Evolutionary conservation across 2,888 invertebrate species (phyloP).

Genomic region (Drosophila yooni): DNA sequence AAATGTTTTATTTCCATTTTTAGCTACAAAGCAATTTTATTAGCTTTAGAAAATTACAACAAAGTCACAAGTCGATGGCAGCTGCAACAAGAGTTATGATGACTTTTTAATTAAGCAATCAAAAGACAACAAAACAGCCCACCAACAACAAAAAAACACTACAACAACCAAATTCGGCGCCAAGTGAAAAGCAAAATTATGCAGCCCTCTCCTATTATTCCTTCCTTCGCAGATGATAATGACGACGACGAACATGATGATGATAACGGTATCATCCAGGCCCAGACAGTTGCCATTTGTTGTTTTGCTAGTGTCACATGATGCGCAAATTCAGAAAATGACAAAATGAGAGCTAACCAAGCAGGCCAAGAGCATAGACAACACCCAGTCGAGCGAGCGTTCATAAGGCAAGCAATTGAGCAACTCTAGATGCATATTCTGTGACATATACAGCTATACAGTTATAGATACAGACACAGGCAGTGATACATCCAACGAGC

Average conservation of each 20-base stretch:
- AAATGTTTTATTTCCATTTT: constrained; percentile 77
- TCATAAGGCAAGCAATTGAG: constrained; percentile 52
- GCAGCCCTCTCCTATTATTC: constrained; percentile 35
- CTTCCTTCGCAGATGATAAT: constrained; percentile 29
- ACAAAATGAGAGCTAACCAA: constrained; percentile 65
- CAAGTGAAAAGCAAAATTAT: constrained; percentile 61
- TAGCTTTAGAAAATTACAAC: constrained; percentile 80
- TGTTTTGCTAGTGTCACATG: constrained; percentile 71
- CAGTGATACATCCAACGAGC: constrained; percentile 24
- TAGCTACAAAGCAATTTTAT: constrained; percentile 77
- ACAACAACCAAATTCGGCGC: constrained; percentile 53
- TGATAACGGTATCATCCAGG: constrained; percentile 32
- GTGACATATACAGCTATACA: constrained; percentile 29
- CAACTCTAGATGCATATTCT: constrained; percentile 56
- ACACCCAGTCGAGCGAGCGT: constrained; percentile 56
- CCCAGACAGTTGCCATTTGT: constrained; percentile 63
- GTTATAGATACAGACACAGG: constrained; percentile 19
- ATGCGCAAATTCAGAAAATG: constrained; percentile 74
- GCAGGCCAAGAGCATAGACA: constrained; percentile 71
- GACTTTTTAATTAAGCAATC: constrained; percentile 78
- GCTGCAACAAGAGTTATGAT: constrained; percentile 78
- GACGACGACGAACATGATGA: constrained; percentile 18
- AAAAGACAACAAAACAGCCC: constrained; percentile 50
- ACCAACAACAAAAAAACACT: constrained; percentile 31
- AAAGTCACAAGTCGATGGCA: constrained; percentile 64